These are phyloP conservation scores for Gulo gulo DNA, from an alignment of 2,113 vertebrate genomes.

Conservation along the genomic window DNA sequence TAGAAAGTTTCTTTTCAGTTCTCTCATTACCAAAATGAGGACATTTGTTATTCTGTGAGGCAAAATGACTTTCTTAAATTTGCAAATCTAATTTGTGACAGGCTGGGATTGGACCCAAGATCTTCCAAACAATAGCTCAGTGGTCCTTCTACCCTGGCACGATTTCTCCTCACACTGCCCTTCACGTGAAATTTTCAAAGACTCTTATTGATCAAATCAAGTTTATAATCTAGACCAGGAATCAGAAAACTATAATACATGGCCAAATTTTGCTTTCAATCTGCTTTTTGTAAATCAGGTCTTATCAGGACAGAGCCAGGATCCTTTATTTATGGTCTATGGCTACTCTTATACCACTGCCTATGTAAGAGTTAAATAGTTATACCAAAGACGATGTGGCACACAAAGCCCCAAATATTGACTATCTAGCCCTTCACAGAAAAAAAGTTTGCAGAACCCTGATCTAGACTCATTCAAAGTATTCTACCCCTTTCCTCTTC, in stretches of 20 bases:
- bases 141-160: not conserved
- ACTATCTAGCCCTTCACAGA: not conserved
- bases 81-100: not conserved
- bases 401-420: not conserved
- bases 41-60: not conserved
- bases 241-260: not conserved
- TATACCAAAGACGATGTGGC: not conserved
- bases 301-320: not conserved
- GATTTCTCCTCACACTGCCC: not conserved
- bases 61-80: conserved; percentile 26
- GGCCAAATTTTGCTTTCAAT: not conserved
- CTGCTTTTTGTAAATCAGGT: not conserved
- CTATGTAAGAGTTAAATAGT: not conserved
- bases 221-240: not conserved
- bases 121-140: not conserved
- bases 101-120: not conserved
- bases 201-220: not conserved
- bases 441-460: not conserved
- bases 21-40: conserved; percentile 31
- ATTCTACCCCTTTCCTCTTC: not conserved
- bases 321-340: not conserved
- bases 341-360: not conserved
- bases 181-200: not conserved
- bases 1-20: not conserved
- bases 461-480: not conserved